Percentiles rank a stretch among this genome's conserved stretches.
Evolutionary conservation across 2,113 vertebrate species (phyloP).

Genomic region (Cacatua alba): DNA sequence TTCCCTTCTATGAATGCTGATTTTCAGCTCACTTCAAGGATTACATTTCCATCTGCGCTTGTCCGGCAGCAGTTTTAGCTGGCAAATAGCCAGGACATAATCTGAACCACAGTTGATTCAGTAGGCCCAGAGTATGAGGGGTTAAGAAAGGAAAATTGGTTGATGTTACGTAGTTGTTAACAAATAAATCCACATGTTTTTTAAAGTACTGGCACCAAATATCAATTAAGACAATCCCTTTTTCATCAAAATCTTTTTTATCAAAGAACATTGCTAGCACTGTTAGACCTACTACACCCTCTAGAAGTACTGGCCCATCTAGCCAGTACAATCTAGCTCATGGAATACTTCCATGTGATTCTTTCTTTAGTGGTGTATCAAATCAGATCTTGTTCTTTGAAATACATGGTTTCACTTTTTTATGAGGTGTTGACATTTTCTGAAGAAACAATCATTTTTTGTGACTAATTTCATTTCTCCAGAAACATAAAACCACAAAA

Average conservation of each 20-base stretch:
- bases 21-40: not conserved
- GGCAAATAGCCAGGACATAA: not conserved
- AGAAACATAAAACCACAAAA: not conserved
- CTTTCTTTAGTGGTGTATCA: not conserved
- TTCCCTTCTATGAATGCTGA: not conserved
- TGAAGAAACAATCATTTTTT: not conserved
- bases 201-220: not conserved
- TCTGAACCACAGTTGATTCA: not conserved
- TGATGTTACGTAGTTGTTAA: not conserved
- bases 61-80: not conserved
- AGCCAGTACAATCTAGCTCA: not conserved
- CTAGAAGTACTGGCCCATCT: not conserved
- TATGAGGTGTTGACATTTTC: not conserved
- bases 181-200: not conserved
- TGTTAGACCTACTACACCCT: not conserved
- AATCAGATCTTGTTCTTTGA: not conserved
- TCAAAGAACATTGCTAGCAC: not conserved
- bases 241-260: not conserved
- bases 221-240: not conserved
- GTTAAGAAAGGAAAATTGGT: not conserved
- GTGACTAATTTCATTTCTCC: not conserved
- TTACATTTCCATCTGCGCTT: not conserved
- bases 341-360: not conserved
- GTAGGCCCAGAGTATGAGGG: not conserved
- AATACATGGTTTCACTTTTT: not conserved